A percentile compares a stretch with the other conserved stretches of the same genome.
phyloP scores from a whole-genome alignment of 2,888 invertebrate genomes.

The Portevinia maculata region DNA sequence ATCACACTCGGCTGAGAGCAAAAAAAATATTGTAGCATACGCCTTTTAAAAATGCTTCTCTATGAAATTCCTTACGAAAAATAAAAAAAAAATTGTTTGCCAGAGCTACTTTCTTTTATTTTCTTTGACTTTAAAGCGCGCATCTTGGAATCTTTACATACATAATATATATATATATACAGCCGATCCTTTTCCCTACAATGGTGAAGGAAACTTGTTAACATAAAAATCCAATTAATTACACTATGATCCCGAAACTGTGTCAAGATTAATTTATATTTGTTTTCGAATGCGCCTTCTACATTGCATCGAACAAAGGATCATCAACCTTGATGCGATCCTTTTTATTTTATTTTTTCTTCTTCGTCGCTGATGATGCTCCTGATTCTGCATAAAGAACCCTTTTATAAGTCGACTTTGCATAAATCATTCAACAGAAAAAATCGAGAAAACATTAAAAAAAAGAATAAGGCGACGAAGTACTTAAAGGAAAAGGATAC shows the following conservation, averaged over 20 bases:
- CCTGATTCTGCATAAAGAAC: slow-evolving; percentile 22
- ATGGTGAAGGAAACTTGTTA: slow-evolving; percentile 53
- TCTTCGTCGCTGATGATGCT: neutral
- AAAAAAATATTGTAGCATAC: slow-evolving; percentile 48
- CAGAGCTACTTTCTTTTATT: slow-evolving; percentile 53
- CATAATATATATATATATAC: neutral
- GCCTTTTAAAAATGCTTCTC: slow-evolving; percentile 61
- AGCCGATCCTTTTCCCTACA: slow-evolving; percentile 6
- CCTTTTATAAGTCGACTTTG: slow-evolving; percentile 51
- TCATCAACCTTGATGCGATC: slow-evolving; percentile 38
- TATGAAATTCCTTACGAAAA: slow-evolving; percentile 67
- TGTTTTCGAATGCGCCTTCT: slow-evolving; percentile 81
- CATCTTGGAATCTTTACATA: neutral
- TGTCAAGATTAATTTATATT: slow-evolving; percentile 83
- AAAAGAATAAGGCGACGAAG: slow-evolving; percentile 15
- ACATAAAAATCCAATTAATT: slow-evolving; percentile 74
- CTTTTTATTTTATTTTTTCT: slow-evolving; percentile 1
- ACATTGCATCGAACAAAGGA: slow-evolving; percentile 58
- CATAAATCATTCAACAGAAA: slow-evolving; percentile 63
- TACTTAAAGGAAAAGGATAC: slow-evolving; percentile 64
- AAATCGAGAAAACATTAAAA: slow-evolving; percentile 30
- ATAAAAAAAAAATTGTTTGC: slow-evolving; percentile 42
- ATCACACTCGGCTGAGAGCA: slow-evolving; percentile 52
- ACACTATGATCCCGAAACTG: slow-evolving; percentile 73
- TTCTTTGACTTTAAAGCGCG: slow-evolving; percentile 10